Conservation (phyloP, 2,888 invertebrate genomes). For the Mesorhabditis belari region DNA sequence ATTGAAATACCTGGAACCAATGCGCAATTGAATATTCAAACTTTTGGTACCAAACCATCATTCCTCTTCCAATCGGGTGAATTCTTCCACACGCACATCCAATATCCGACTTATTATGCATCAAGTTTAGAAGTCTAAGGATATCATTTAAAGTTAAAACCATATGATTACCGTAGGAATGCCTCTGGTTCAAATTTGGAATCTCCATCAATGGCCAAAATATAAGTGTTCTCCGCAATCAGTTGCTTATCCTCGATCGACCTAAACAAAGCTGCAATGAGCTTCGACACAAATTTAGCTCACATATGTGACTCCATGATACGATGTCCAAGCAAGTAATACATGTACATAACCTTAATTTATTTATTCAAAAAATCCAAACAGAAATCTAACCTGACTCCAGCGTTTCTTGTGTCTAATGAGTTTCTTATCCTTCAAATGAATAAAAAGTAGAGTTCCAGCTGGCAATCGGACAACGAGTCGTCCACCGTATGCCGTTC, state of each 20-base stretch:
- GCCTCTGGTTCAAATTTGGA: conserved; percentile 67
- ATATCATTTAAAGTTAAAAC: conserved; percentile 59
- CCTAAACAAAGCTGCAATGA: too few relatives aligned
- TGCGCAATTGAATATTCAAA: conserved; percentile 87
- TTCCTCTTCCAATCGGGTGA: conserved; percentile 75
- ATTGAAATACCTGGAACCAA: conserved; percentile 68
- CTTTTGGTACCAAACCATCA: conserved; percentile 78
- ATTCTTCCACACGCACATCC: conserved; percentile 84
- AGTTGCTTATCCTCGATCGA: conserved; percentile 56
- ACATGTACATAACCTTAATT: conserved; percentile 74
- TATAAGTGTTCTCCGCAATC: conserved; percentile 71
- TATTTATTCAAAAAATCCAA: background rate
- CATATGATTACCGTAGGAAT: conserved; percentile 9
- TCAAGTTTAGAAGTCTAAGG: conserved; percentile 71
- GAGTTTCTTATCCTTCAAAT: conserved; percentile 79
- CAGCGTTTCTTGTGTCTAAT: conserved; percentile 83
- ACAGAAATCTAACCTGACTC: conserved; percentile 68
- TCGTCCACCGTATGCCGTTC: conserved; percentile 61
- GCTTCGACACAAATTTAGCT: too few relatives aligned
- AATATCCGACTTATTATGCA: conserved; percentile 72
- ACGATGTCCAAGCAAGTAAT: conserved; percentile 75
- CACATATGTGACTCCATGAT: conserved; percentile 65
- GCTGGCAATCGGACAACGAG: conserved; percentile 78
- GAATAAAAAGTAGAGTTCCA: conserved; percentile 74
- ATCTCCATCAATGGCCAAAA: conserved; percentile 79